phyloP scores from a whole-genome alignment of 1,140 invertebrate genomes.

The Drosophila lacertosa region DNA sequence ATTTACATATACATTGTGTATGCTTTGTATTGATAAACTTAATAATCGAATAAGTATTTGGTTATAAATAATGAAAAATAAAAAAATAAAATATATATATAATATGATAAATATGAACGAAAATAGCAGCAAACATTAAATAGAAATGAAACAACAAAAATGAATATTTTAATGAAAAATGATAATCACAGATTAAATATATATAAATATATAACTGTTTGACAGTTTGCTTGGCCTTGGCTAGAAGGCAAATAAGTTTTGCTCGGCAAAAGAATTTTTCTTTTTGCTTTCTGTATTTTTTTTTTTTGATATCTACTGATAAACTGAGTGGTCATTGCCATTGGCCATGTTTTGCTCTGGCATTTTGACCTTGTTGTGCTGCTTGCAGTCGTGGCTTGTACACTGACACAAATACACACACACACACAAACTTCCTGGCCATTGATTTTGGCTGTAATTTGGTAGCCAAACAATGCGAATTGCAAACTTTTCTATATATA shows the following conservation, averaged over 20 bases:
- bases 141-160: no score
- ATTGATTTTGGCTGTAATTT: conserved; percentile 71
- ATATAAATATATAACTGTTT: background rate
- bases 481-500: no score
- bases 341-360: conserved; percentile 29
- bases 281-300: conserved; percentile 7
- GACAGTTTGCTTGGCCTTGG: conserved; percentile 17
- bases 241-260: conserved; percentile 50
- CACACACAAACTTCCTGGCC: conserved; percentile 38
- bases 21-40: no score
- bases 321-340: conserved; percentile 29
- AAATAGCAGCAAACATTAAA: no score
- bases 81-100: no score
- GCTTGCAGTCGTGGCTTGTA: conserved; percentile 18
- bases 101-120: no score
- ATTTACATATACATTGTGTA: no score
- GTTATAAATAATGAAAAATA: no score
- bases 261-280: conserved; percentile 36
- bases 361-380: conserved; percentile 53
- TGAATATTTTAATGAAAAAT: no score
- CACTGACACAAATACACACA: background rate
- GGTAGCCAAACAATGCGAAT: conserved; percentile 50
- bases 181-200: no score
- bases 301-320: conserved; percentile 12
- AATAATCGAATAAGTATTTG: no score